Conservation (phyloP, 2,888 invertebrate species). For the Amphipyra berbera region DNA sequence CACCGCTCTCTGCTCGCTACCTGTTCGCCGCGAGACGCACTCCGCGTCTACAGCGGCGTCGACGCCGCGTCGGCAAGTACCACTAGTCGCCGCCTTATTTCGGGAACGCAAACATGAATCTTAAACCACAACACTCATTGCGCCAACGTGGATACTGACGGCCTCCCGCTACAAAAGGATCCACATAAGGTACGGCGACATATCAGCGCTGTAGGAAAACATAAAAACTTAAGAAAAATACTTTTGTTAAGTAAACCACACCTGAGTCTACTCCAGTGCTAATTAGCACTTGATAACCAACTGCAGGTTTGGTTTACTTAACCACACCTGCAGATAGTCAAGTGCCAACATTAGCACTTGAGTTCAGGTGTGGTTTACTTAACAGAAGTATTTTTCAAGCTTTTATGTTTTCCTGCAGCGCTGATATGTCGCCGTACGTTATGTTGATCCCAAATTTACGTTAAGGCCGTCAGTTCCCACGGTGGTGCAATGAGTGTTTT, state of each 20-base stretch:
- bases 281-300: too few relatives aligned
- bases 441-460: neutral
- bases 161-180: too few relatives aligned
- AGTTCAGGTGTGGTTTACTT: too few relatives aligned
- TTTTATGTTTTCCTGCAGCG: neutral
- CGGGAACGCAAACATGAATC: neutral
- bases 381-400: too few relatives aligned
- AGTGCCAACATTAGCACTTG: too few relatives aligned
- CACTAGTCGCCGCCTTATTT: slow-evolving; percentile 4
- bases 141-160: neutral
- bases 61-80: neutral
- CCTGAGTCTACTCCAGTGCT: too few relatives aligned
- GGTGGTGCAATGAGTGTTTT: neutral
- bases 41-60: neutral
- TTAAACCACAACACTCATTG: neutral
- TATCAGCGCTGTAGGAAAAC: neutral
- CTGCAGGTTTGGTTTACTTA: too few relatives aligned
- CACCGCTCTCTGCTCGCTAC: too few relatives aligned
- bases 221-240: neutral
- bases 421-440: neutral
- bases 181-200: neutral
- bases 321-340: too few relatives aligned
- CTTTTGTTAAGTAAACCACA: too few relatives aligned
- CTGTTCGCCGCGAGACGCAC: neutral
- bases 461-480: neutral